phyloP scores from a whole-genome alignment of 2,113 vertebrate species.

The Donacobius atricapilla region DNA sequence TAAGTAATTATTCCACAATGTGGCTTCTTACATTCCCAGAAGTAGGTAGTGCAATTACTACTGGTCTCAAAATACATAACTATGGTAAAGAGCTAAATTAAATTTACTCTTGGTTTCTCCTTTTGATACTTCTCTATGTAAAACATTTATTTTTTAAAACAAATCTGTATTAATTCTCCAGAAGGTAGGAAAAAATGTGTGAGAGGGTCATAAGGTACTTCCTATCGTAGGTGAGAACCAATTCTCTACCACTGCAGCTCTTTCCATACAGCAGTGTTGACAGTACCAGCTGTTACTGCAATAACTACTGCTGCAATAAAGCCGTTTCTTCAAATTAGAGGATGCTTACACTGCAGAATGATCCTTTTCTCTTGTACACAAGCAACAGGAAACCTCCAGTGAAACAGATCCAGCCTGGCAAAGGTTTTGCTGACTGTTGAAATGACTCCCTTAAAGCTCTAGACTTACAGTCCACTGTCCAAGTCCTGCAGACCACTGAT shows the following conservation, averaged over 20 bases:
- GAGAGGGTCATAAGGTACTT: background rate
- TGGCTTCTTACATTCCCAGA: background rate
- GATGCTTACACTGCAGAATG: conserved; percentile 5
- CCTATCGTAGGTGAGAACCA: background rate
- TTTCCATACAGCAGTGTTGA: background rate
- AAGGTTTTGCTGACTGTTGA: background rate
- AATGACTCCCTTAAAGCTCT: background rate
- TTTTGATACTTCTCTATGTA: background rate
- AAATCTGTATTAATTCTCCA: background rate
- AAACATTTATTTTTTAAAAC: background rate
- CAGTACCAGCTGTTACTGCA: conserved; percentile 43
- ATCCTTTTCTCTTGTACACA: background rate
- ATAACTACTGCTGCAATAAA: conserved; percentile 21
- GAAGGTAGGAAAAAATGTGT: background rate
- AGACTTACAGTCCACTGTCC: background rate
- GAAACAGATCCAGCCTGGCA: background rate
- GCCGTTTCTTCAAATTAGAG: conserved; percentile 26
- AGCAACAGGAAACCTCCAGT: background rate
- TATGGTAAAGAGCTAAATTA: conserved; percentile 1
- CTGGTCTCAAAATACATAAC: background rate
- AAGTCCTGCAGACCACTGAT: background rate
- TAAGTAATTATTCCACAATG: conserved; percentile 6
- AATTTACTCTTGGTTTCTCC: background rate
- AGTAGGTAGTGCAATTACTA: background rate
- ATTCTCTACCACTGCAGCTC: background rate